Evolutionary conservation across 2,113 vertebrate genomes (phyloP), one percentile per base, ranked within the genome.

Genomic region (Anolis carolinensis): DNA sequence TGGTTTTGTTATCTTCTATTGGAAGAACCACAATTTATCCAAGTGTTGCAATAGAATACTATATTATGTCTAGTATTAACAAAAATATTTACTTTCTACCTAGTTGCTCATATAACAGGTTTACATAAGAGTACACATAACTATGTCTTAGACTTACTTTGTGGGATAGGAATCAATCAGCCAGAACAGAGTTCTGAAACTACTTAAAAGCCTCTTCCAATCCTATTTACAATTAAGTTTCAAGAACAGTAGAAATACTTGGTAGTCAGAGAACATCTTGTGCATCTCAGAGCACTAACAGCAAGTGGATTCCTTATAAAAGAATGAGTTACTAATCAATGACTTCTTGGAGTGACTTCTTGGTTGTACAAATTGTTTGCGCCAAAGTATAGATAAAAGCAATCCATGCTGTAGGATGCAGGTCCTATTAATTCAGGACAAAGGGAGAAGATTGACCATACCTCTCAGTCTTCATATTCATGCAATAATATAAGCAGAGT

Each of bases 121-220:
- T 48, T 80, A 32, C 7, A 48, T 0, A 88, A 27, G 9, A 85
- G 11, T 79, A 82, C 18, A 76, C 21, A 79, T 21, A 70, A 50
- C 50, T 11, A 86, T 13, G 52, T 32, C 84, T 44, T 77, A 50
- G 82, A 79, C 76, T 50, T 0, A 34, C 1, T 9, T 85, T 85
- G 85, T 79, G 79, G 23, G 87, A 34, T 87, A 36, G 79, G 83
- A 13, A 74, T 16, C 36, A 63, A 44, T 70, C 89, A 86, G 52
- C 27, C 34, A 84, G 52, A 86, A 14, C 7, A 91, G 87, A 93
- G 11, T 20, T 1, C 77, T 83, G n/a, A 52, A 62, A 36, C 78
- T 50, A 52, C 68, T 48, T 50, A 32, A 87, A 91, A 91, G 68
- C 5, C 44, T 59, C 90, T 85, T 86, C 48, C 89, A n/a, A 85